These are phyloP conservation scores for Eurystomus gularis DNA, from an alignment of 2,113 vertebrate genomes.

Conservation along the genomic window DNA sequence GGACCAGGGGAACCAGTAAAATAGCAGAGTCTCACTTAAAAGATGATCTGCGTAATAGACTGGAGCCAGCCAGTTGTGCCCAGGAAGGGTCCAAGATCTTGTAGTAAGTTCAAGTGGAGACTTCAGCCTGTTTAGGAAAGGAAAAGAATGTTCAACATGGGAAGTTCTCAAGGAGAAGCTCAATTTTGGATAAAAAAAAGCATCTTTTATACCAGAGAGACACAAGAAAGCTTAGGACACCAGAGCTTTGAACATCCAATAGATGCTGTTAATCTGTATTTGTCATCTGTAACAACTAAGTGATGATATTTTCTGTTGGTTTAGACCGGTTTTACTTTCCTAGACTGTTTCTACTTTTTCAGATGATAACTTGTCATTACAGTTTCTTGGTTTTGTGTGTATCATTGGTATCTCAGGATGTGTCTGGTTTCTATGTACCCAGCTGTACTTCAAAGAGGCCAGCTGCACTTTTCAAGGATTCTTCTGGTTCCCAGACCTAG, in stretches of 20 bases:
- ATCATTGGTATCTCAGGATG: not conserved
- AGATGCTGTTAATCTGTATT: not conserved
- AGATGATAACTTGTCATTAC: not conserved
- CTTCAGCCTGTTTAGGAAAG: not conserved
- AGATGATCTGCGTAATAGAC: fast-evolving
- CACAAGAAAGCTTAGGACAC: not conserved
- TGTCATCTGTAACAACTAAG: not conserved
- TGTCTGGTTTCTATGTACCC: not conserved
- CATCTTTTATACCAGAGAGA: not conserved
- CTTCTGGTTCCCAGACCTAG: not conserved
- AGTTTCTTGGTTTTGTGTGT: not conserved
- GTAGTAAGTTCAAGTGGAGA: not conserved
- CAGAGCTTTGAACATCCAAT: not conserved
- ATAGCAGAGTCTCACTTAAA: not conserved
- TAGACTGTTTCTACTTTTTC: not conserved
- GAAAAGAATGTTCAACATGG: not conserved
- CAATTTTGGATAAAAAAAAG: not conserved
- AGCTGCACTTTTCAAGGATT: not conserved
- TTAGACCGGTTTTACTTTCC: not conserved
- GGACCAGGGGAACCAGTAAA: not conserved
- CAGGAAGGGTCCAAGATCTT: not conserved
- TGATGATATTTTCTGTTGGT: not conserved
- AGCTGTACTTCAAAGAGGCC: not conserved
- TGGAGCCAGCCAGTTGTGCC: not conserved
- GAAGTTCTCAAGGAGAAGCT: not conserved